A percentile compares a stretch with the other conserved stretches of the same genome.
These are phyloP conservation scores for Mus caroli DNA, from an alignment of 2,797 vertebrate genomes.

Conservation along the genomic window DNA sequence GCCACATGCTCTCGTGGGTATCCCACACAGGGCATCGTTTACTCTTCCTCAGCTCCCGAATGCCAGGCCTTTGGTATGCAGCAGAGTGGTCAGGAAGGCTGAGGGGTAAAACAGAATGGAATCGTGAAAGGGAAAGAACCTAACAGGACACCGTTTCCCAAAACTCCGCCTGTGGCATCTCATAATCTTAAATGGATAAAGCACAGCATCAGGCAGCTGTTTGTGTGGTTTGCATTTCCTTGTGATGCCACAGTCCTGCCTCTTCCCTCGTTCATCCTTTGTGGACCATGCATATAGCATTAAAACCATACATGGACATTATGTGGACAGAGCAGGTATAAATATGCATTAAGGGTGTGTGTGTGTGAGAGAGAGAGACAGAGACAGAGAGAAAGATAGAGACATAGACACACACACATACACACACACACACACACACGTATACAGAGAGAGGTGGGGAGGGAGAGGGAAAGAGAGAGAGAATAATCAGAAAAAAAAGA, in stretches of 20 bases:
- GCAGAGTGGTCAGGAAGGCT: conserved; percentile 54
- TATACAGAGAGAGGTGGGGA: not conserved
- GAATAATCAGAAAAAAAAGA: not conserved
- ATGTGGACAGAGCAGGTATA: not conserved
- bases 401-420: not conserved
- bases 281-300: not conserved
- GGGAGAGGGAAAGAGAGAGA: not conserved
- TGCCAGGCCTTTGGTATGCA: conserved; percentile 51
- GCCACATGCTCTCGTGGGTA: conserved; percentile 68
- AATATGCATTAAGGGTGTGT: not conserved
- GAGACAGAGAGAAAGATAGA: not conserved
- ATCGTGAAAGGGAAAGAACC: not conserved
- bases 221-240: not conserved
- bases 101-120: not conserved
- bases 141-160: not conserved
- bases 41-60: conserved; percentile 62
- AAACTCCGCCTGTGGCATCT: not conserved
- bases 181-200: not conserved
- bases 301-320: not conserved
- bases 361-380: not conserved
- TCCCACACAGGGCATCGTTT: conserved; percentile 67
- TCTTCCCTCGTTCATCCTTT: not conserved
- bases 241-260: not conserved
- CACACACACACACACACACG: fast-evolving
- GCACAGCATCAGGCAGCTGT: not conserved